A percentile compares a stretch with the other conserved stretches of the same genome.
phyloP scores from a whole-genome alignment of 2,113 vertebrate species.

The Melanostigma gelatinosum region DNA sequence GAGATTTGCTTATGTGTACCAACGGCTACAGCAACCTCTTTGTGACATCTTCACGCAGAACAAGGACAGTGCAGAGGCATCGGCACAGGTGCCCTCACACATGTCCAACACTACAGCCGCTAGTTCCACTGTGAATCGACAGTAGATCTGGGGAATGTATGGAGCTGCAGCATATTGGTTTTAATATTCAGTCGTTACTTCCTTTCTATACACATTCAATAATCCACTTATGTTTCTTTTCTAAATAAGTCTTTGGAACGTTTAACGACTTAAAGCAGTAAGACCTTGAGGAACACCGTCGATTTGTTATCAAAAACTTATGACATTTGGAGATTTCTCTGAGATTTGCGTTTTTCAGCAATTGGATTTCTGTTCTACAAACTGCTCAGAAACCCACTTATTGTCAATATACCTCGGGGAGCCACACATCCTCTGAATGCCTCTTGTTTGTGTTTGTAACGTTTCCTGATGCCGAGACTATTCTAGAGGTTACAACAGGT shows the following conservation, averaged over 20 bases:
- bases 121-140: too few species aligned
- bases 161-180: not conserved
- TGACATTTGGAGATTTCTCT: not conserved
- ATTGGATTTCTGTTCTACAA: too few species aligned
- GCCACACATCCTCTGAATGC: too few species aligned
- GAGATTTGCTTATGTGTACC: slow-evolving; percentile 90
- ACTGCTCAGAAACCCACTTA: too few species aligned
- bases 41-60: slow-evolving; percentile 83
- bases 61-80: slow-evolving; percentile 70
- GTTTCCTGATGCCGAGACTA: too few species aligned
- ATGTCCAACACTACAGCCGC: not conserved
- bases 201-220: not conserved
- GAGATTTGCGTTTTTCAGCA: too few species aligned
- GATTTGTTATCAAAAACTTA: not conserved
- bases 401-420: too few species aligned
- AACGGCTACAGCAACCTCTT: slow-evolving; percentile 88
- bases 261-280: not conserved
- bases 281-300: not conserved
- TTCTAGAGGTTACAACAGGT: too few species aligned
- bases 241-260: not conserved
- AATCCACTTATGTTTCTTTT: not conserved
- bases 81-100: slow-evolving; percentile 73
- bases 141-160: not conserved
- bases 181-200: not conserved
- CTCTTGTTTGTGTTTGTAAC: too few species aligned